Evolutionary conservation across 1,140 invertebrate genomes (phyloP), one percentile per base, ranked within the genome.

Genomic region (Meloidogyne exigua): DNA sequence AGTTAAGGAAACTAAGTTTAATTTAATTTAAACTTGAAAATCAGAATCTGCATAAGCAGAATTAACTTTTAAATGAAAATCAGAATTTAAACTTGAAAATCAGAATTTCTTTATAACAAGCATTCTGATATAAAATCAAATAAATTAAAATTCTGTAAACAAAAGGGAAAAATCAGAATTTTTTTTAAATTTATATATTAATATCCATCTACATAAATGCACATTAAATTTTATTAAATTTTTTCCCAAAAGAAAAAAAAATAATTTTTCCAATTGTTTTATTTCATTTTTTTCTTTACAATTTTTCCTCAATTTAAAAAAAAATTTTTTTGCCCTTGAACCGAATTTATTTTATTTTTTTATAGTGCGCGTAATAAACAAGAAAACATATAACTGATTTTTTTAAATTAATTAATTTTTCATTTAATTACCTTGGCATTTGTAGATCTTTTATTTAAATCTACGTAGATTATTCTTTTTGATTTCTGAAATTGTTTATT

Each of bases 381-480:
- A 57, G 21, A 57, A 39, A 39, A 39, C 10, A 7, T 39, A 7
- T 57, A 49, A 49, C 44, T 15, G 44, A 13, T 57, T 57, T 10
- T 39, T 57, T 57, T 57, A 57, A 57, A n/a, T 57, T 57, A 57
- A 57, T n/a, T 57, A n/a, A n/a, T 57, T n/a, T n/a, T n/a, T 18
- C 5, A 4, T 9, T 57, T n/a, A 13, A 44, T 44, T 57, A 57
- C 49, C 49, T 57, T 57, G 49, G 49, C 18, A n/a, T 7, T 57
- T 12, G n/a, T 12, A 5, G 21, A 57, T 57, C 49, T 57, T 57
- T 39, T 57, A 57, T 7, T n/a, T 57, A 57, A 57, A 57, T 57
- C 49, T 57, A 5, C 13, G 13, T 9, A 57, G n/a, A 57, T 57
- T 3, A 57, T 57, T n/a, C 7, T n/a, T 57, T 44, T 44, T 57